Percentiles rank a stretch among this genome's conserved stretches.
phyloP scores from a whole-genome alignment of 2,113 vertebrate species.

The Vanacampus margaritifer region DNA sequence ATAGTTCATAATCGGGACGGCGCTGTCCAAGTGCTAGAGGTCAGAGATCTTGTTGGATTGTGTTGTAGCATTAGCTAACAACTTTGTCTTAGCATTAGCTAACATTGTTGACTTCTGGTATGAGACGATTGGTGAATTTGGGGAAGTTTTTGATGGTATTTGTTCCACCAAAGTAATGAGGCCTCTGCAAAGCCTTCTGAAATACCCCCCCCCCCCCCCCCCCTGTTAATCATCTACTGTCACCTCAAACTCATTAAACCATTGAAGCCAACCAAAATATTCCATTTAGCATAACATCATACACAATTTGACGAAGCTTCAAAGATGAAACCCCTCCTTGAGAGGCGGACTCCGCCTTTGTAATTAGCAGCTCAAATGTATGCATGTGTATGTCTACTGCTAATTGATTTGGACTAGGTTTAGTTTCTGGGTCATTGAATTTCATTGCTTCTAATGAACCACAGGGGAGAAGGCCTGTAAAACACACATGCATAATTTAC shows the following conservation, averaged over 20 bases:
- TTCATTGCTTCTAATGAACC: constrained; percentile 72
- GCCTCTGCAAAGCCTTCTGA: background rate
- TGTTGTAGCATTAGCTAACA: too few species aligned
- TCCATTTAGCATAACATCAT: constrained; percentile 42
- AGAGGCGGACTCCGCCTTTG: constrained; percentile 56
- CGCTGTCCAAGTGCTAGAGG: too few species aligned
- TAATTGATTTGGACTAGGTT: constrained; percentile 65
- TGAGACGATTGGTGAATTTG: too few species aligned
- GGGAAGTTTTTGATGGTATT: background rate
- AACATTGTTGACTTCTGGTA: too few species aligned
- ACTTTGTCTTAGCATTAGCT: too few species aligned
- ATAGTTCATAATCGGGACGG: too few species aligned
- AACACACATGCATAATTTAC: constrained; percentile 47
- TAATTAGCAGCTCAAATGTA: constrained; percentile 61
- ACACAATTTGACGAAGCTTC: constrained; percentile 47
- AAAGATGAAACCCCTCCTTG: constrained; percentile 55
- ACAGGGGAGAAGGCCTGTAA: constrained; percentile 54
- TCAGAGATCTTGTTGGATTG: too few species aligned
- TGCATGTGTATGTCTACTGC: constrained; percentile 57
- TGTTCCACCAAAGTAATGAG: background rate
- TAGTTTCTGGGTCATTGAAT: constrained; percentile 77
- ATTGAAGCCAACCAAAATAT: constrained; percentile 30
- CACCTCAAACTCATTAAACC: constrained; percentile 6
- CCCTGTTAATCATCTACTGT: constrained; percentile 3
- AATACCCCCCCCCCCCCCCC: background rate